Evolutionary conservation across 2,113 vertebrate genomes (phyloP).

Genomic region (Calonectris borealis): DNA sequence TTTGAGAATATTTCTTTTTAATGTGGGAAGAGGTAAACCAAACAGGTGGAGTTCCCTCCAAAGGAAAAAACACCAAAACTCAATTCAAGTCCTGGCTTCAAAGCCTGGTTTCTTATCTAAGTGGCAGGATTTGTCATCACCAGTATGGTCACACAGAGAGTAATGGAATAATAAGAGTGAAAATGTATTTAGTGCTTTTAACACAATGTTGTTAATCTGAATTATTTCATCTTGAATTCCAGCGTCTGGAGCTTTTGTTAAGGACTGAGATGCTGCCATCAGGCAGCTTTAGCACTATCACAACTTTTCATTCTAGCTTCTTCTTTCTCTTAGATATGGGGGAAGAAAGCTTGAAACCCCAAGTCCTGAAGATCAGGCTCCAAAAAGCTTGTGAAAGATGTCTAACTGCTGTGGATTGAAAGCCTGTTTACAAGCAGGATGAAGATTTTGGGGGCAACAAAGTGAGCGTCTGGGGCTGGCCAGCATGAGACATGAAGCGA

Average conservation of each 20-base stretch:
- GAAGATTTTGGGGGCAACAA: not conserved
- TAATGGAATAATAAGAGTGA: not conserved
- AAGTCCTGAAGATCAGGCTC: not conserved
- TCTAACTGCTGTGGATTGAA: not conserved
- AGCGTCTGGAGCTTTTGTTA: not conserved
- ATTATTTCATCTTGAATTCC: not conserved
- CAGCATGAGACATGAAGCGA: not conserved
- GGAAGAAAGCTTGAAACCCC: not conserved
- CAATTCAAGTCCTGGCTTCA: not conserved
- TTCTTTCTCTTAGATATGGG: not conserved
- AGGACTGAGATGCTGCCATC: not conserved
- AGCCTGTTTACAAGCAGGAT: not conserved
- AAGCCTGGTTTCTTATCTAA: constrained; percentile 3
- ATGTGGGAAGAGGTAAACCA: not conserved
- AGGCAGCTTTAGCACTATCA: not conserved
- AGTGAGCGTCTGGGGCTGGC: not conserved
- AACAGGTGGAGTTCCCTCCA: not conserved
- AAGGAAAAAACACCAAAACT: not conserved
- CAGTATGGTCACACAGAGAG: not conserved
- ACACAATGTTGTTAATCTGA: not conserved
- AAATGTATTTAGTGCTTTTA: constrained; percentile 16
- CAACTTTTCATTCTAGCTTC: not conserved
- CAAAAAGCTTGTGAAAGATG: not conserved
- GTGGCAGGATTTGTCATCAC: not conserved
- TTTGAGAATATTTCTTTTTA: constrained; percentile 11